Conservation (phyloP, 1,140 invertebrate genomes). For the Trichonephila inaurata region DNA sequence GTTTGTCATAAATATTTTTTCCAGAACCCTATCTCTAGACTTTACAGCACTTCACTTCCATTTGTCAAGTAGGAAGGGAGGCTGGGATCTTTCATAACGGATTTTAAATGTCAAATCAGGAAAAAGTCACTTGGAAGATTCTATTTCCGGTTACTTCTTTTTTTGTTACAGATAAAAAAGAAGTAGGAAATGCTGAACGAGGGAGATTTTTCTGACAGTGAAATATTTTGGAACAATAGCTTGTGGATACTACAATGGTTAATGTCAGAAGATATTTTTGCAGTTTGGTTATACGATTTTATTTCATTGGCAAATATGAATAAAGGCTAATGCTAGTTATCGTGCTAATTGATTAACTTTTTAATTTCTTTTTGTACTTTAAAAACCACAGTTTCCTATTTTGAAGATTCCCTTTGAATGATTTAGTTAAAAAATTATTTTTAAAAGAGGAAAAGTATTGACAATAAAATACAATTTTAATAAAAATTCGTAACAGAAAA, state of each 20-base stretch:
- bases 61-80: neutral
- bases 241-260: neutral
- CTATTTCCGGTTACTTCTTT: neutral
- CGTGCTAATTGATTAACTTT: no score
- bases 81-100: slow-evolving; percentile 6
- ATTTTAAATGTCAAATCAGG: neutral
- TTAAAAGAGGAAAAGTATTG: no score
- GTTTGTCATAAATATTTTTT: slow-evolving; percentile 28
- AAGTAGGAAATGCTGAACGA: neutral
- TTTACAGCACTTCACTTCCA: neutral
- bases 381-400: no score
- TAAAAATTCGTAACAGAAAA: no score
- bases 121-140: neutral
- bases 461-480: no score
- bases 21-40: neutral
- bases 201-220: neutral
- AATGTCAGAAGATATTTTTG: no score
- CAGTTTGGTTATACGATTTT: no score
- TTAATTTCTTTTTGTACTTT: no score
- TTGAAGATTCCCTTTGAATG: no score
- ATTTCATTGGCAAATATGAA: no score
- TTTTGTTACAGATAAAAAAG: neutral
- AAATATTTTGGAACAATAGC: neutral
- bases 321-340: no score
- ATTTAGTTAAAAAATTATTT: no score